Evolutionary conservation across 1,140 invertebrate genomes (phyloP), one percentile per base, ranked within the genome.

Genomic region (Andricus grossulariae): DNA sequence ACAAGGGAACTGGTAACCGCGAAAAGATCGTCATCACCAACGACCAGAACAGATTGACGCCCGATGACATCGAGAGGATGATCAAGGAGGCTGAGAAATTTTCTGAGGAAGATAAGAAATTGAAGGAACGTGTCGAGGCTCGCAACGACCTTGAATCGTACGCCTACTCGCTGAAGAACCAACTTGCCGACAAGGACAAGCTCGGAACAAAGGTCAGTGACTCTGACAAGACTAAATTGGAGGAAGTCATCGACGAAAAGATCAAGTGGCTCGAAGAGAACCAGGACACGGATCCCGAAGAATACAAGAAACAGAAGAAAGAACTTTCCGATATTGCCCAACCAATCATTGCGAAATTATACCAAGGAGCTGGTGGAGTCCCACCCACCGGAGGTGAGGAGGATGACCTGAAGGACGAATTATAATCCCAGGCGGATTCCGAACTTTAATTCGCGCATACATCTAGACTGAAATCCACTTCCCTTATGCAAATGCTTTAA

Each of bases 21-120:
- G 98, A 99, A 89, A 98, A 99, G 92, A 99, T 99, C 87, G 97
- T 98, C 72, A 99, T 99, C 87, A 99, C 98, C 77, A 99, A 99
- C 85, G 98, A 99, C 87, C 98, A 99, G 90, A 99, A 99, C 91
- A 94, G 98, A 77, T 87, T 99, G 39, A 98, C 97, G 18, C 98
- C 98, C 25, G 98, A 99, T 87, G 98, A 99, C 85, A 99, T 99
- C 85, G 98, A 99, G 86, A 94, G 97, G 57, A 99, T 99, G 99
- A 99, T 99, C 87, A 97, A 97, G 89, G 98, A 99, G 86, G 98
- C 98, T 5, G 98, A 99, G 92, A 98, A 98, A 88, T 99, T 99
- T 90, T 98, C 98, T 25, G 98, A 99, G 87, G 98, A 99, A 82
- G 99, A 99, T 90, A 99, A 98, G 92, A 98, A 98, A 92, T 91